phyloP scores from a whole-genome alignment of 92 coral and sea anemone species.

The Bergia puertoricense region DNA sequence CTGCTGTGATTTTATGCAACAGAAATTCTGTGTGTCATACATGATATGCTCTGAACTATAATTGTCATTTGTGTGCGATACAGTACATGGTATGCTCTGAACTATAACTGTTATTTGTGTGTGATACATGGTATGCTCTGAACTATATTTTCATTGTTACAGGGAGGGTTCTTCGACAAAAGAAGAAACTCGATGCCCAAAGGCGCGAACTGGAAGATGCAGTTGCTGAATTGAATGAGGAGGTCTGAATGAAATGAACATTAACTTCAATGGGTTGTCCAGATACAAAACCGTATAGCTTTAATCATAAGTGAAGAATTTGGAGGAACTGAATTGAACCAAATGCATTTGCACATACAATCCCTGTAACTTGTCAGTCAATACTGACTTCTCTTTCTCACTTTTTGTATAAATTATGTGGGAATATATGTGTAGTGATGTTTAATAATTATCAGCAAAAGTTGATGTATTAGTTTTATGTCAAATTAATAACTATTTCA shows the following conservation, averaged over 20 bases:
- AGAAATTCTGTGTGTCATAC: no score
- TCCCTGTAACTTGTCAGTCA: not conserved
- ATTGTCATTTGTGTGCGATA: no score
- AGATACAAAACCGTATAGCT: not conserved
- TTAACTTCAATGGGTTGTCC: not conserved
- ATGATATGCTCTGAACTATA: no score
- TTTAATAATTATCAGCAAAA: no score
- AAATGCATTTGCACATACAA: not conserved
- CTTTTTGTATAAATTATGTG: not conserved
- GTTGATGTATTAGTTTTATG: no score
- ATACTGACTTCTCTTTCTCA: not conserved
- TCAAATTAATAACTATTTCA: no score
- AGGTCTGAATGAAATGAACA: slow-evolving; percentile 13
- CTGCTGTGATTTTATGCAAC: no score
- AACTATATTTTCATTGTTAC: not conserved
- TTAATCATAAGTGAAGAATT: not conserved
- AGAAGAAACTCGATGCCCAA: slow-evolving; percentile 68
- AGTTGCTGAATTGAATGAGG: slow-evolving; percentile 69
- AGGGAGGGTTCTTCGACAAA: slow-evolving; percentile 60
- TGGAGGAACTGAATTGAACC: not conserved
- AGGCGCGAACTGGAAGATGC: slow-evolving; percentile 85
- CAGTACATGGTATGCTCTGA: no score
- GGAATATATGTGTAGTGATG: no score
- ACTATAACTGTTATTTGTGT: no score
- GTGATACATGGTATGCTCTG: not conserved